Conservation (phyloP, 1,140 invertebrate species). For the Lepidurus arcticus region DNA sequence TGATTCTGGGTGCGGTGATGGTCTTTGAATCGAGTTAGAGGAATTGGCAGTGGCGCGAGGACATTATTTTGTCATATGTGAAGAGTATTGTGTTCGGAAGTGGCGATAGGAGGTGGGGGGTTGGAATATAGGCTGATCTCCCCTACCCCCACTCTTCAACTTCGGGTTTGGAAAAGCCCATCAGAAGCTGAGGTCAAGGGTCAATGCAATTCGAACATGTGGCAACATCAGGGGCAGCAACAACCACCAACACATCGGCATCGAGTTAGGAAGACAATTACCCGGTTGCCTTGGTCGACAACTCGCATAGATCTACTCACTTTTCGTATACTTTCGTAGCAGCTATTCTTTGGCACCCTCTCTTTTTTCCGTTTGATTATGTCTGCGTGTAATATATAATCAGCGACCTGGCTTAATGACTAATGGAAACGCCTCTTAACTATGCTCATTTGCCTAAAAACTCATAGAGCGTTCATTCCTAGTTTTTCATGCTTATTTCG, state of each 20-base stretch:
- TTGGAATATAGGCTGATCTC: no score
- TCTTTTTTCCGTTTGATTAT: neutral
- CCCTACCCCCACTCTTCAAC: no score
- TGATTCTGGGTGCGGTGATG: no score
- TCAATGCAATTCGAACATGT: slow-evolving; percentile 20
- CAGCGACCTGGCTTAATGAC: neutral
- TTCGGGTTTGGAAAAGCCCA: neutral
- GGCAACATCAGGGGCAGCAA: neutral
- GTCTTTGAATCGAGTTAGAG: no score
- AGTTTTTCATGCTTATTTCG: neutral
- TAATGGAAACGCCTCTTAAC: neutral
- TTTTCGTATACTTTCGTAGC: neutral
- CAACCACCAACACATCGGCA: neutral
- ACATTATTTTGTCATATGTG: no score
- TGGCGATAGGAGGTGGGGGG: no score
- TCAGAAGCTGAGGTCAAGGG: neutral
- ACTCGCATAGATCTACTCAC: neutral
- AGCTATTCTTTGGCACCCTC: neutral
- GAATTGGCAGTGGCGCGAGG: no score
- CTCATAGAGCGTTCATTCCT: neutral
- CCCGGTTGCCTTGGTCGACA: neutral
- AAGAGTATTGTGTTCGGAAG: no score
- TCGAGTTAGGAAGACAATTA: slow-evolving; percentile 7
- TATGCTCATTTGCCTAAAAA: neutral
- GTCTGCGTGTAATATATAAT: slow-evolving; percentile 19